A percentile compares a stretch with the other conserved stretches of the same genome.
phyloP scores from a whole-genome alignment of 64 coral and sea anemone species.

The Catalaphyllia jardinei region DNA sequence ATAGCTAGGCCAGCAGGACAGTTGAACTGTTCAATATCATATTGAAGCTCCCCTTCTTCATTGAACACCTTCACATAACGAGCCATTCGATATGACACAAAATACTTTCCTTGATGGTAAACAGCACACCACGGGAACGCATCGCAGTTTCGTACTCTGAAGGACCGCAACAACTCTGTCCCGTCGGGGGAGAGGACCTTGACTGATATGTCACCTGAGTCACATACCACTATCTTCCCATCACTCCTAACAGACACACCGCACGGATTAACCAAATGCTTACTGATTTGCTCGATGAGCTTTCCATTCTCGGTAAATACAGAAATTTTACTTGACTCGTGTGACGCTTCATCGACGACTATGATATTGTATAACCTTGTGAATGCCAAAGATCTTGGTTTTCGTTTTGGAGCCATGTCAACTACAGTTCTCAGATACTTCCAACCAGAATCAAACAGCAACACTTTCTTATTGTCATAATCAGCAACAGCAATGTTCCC shows the following conservation, averaged over 20 bases:
- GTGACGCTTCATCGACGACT: not conserved
- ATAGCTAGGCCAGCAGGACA: slow-evolving; percentile 21
- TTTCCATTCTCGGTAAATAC: slow-evolving; percentile 14
- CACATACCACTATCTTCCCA: slow-evolving; percentile 22
- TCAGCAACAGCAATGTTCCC: slow-evolving; percentile 54
- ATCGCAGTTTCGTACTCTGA: not conserved
- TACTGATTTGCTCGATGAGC: not conserved
- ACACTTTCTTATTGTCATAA: slow-evolving; percentile 17
- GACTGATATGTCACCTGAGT: not conserved
- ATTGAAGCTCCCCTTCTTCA: not conserved
- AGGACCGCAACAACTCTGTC: slow-evolving; percentile 15
- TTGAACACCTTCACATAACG: slow-evolving; percentile 41
- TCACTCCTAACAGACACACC: slow-evolving; percentile 17
- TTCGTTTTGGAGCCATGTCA: not conserved
- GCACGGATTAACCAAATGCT: not conserved
- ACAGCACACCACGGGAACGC: slow-evolving; percentile 5
- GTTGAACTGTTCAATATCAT: not conserved
- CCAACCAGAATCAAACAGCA: slow-evolving; percentile 10
- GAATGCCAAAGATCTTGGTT: not conserved
- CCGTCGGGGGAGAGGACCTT: slow-evolving; percentile 19
- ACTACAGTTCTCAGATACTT: slow-evolving; percentile 24
- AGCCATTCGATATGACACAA: slow-evolving; percentile 33
- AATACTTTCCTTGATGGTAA: slow-evolving; percentile 7
- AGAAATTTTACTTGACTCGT: not conserved
- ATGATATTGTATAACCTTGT: not conserved